Percentiles rank a stretch among this genome's conserved stretches.
These are phyloP conservation scores for Gobio occitaniae DNA, from an alignment of 2,797 vertebrate species.

Conservation along the genomic window DNA sequence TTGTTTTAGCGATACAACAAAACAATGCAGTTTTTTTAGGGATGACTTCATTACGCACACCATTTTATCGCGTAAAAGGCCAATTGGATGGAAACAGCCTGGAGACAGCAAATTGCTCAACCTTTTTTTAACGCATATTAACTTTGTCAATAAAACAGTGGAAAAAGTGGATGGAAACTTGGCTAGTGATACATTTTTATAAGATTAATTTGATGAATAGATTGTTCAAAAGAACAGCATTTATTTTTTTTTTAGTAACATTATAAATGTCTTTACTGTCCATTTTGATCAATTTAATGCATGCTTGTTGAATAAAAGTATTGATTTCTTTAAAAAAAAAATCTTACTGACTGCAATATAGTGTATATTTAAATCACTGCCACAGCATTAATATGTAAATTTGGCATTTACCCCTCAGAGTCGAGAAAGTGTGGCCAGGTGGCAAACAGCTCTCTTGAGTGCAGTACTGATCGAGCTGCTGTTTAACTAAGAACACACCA, in stretches of 20 bases:
- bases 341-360: too few relatives aligned
- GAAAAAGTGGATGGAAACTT: too few relatives aligned
- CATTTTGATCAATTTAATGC: background rate
- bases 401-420: slow-evolving; percentile 63
- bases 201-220: background rate
- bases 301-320: background rate
- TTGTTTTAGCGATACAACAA: too few relatives aligned
- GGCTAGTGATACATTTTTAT: background rate
- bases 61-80: too few relatives aligned
- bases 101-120: too few relatives aligned
- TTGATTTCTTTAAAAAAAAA: background rate
- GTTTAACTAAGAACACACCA: slow-evolving; percentile 63
- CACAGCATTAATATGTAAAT: slow-evolving; percentile 69
- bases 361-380: background rate
- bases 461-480: slow-evolving; percentile 65
- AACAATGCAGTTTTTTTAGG: too few relatives aligned
- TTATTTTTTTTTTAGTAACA: background rate
- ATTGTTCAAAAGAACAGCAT: too few relatives aligned
- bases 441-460: slow-evolving; percentile 72
- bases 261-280: background rate
- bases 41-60: too few relatives aligned
- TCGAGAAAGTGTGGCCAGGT: slow-evolving; percentile 62
- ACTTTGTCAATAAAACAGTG: too few relatives aligned
- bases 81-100: too few relatives aligned
- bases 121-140: too few relatives aligned